Percentiles rank a stretch among this genome's conserved stretches.
Conservation (phyloP, 2,113 vertebrate genomes). For the Cygnus buccinator region DNA sequence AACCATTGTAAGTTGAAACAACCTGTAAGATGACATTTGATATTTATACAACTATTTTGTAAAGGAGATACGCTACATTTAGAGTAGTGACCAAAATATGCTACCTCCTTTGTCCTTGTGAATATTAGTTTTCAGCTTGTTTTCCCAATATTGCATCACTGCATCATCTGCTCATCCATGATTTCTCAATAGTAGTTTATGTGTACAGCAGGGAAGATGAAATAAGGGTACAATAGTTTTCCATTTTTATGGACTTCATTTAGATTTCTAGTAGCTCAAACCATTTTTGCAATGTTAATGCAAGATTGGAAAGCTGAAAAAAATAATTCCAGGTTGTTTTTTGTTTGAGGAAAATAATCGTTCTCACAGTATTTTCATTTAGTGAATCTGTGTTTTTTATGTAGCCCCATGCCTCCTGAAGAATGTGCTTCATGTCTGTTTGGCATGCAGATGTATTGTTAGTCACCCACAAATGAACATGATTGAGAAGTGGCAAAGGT, state of each 20-base stretch:
- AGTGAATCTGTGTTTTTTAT: neutral
- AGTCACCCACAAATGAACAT: neutral
- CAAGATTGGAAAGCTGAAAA: neutral
- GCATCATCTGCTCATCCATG: accelerated
- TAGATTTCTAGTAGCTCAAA: neutral
- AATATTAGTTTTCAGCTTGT: neutral
- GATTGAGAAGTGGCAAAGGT: neutral
- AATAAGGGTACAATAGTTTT: neutral
- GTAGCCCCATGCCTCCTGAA: neutral
- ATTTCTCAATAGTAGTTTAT: neutral
- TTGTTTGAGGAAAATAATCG: neutral
- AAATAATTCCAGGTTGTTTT: neutral
- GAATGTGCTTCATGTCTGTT: neutral
- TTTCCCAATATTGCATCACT: neutral
- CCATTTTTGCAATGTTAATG: neutral
- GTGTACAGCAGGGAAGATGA: neutral
- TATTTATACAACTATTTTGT: neutral
- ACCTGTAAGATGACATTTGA: neutral
- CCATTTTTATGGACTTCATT: neutral
- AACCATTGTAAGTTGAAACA: neutral
- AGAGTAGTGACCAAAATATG: neutral
- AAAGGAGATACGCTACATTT: neutral
- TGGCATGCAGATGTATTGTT: neutral
- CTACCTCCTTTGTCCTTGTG: neutral
- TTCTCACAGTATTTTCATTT: neutral